Evolutionary conservation across 2,797 vertebrate genomes (phyloP), one percentile per base, ranked within the genome.

Genomic region (Triplophysa bombifrons): DNA sequence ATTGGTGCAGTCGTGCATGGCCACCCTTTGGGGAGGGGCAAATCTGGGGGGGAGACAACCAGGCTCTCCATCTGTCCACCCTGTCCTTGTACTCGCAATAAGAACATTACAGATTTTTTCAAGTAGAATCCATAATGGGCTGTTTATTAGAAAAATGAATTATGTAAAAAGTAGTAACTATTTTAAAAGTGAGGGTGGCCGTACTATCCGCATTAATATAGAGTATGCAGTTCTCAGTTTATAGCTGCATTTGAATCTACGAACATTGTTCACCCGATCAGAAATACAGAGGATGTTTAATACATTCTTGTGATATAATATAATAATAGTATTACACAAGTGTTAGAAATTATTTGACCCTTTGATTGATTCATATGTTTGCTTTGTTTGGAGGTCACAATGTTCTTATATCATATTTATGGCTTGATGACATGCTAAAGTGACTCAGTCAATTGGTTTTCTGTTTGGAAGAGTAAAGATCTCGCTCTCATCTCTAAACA

Each of bases 1-100:
- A 88, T 63, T 69, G 83, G 80, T 82, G 81, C 74, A 82, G 48
- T 74, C 53, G 67, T 76, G 74, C 80, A 82, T 65, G 64, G 17
- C 64, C 68, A 14, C 55, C n/a, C 22, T 72, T n/a, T 61, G 53
- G 13, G 50, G 69, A 50, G 13, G 27, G 46, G 48, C 63, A 48
- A 46, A 74, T 70, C 41, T 79, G n/a, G 9, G 11, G 17, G 38
- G 30, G 3, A 10, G 27, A 30, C 48, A 75, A 20, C 20, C 50
- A 53, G 55, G 8, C 41, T 55, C 27, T 58, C 63, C 69, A 80
- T 50, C 76, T 71, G 73, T 48, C 61, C 16, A 48, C 30, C 50
- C 7, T 55, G 38, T 53, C 44, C 27, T 71, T 61, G 0, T 19
- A 19, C 50, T 56, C n/a, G 19, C n/a, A 22, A 46, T 48, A 19